Conservation (phyloP, 35 echinoderm and acorn worm species). For the Chiridota heheva region DNA sequence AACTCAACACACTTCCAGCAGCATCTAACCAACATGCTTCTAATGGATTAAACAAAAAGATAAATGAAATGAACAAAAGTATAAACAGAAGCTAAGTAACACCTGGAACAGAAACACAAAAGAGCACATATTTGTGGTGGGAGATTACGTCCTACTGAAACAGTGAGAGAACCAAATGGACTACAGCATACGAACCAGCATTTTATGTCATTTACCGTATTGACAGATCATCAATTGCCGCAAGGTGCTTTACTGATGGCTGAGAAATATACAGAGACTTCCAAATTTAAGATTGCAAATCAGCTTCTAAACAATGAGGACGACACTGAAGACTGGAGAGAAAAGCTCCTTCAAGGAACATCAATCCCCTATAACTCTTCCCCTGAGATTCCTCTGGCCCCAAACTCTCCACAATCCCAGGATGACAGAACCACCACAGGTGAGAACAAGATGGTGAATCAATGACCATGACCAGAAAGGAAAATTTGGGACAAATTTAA, state of each 20-base stretch:
- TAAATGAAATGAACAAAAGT: background rate
- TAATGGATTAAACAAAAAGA: slow-evolving; percentile 20
- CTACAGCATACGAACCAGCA: slow-evolving; percentile 68
- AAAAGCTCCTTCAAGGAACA: no score
- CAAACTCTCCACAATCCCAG: no score
- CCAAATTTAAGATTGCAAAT: slow-evolving; percentile 55
- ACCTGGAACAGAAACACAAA: slow-evolving; percentile 53
- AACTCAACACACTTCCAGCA: no score
- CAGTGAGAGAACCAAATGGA: slow-evolving; percentile 63
- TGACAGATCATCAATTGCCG: slow-evolving; percentile 58
- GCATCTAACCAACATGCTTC: no score
- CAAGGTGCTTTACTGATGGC: slow-evolving; percentile 64
- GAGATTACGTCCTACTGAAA: slow-evolving; percentile 57
- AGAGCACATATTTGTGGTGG: slow-evolving; percentile 42
- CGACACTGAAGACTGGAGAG: slow-evolving; percentile 42
- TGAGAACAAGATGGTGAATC: no score
- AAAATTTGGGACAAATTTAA: no score
- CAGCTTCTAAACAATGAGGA: slow-evolving; percentile 20
- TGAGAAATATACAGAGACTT: slow-evolving; percentile 48
- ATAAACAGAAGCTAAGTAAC: background rate
- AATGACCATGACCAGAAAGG: no score
- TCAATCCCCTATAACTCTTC: no score
- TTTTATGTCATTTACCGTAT: slow-evolving; percentile 65
- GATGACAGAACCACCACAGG: no score
- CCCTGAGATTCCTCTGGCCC: no score